Conservation (phyloP, 1,140 invertebrate genomes). For the Drosophila suzukii region DNA sequence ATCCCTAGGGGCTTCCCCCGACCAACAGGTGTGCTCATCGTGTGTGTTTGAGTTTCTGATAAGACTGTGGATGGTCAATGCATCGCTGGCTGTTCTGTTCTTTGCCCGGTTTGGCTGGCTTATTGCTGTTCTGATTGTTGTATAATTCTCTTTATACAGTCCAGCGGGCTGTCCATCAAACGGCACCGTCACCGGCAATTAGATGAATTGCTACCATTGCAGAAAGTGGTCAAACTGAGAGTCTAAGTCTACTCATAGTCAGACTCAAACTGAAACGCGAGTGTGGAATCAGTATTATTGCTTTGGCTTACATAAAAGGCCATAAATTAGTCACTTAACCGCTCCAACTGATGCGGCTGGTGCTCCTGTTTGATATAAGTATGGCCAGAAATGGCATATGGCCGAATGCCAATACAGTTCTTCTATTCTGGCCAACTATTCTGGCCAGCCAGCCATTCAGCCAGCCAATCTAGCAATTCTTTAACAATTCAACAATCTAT, state of each 20-base stretch:
- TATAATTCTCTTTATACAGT: conserved; percentile 44
- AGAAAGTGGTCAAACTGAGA: conserved; percentile 56
- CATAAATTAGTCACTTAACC: conserved; percentile 81
- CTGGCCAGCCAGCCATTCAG: conserved; percentile 58
- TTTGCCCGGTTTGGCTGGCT: conserved; percentile 38
- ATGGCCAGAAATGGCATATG: conserved; percentile 72
- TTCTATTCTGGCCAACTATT: conserved; percentile 47
- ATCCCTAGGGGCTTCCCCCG: conserved; percentile 6
- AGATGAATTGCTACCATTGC: conserved; percentile 71
- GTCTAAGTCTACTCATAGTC: conserved; percentile 11
- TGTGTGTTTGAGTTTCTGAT: conserved; percentile 1
- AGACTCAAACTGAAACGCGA: conserved; percentile 31
- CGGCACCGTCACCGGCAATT: conserved; percentile 64
- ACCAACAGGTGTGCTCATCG: conserved; percentile 5
- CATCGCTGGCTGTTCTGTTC: conserved; percentile 1
- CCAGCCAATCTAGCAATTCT: conserved; percentile 56
- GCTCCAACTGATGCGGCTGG: conserved; percentile 49
- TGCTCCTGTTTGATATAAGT: conserved; percentile 69
- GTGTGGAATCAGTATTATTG: conserved; percentile 60
- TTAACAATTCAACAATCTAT: conserved; percentile 61
- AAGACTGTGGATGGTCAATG: conserved; percentile 1
- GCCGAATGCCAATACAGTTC: conserved; percentile 61
- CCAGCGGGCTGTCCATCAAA: conserved; percentile 57
- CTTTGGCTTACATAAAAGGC: conserved; percentile 76
- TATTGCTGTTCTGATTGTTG: conserved; percentile 45